phyloP scores from a whole-genome alignment of 92 coral and sea anemone genomes.

The Porites divaricata region DNA sequence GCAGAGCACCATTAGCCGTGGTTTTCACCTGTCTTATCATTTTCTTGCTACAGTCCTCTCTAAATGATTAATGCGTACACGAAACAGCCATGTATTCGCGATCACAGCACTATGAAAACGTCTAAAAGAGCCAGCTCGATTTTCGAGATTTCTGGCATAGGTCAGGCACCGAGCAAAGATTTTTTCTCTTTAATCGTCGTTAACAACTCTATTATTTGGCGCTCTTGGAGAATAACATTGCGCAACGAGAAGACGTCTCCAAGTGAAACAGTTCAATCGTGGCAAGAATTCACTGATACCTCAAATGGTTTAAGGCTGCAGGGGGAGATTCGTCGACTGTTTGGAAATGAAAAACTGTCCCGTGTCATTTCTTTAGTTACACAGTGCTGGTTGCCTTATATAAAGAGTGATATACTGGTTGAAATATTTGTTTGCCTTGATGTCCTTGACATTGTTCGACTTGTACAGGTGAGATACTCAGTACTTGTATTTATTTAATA shows the following conservation, averaged over 20 bases:
- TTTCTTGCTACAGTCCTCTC: no score
- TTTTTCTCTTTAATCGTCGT: constrained; percentile 41
- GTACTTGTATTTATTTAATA: not conserved
- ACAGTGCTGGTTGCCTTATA: constrained; percentile 23
- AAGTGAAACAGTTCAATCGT: constrained; percentile 18
- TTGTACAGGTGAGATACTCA: constrained; percentile 42
- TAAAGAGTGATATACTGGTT: constrained; percentile 17
- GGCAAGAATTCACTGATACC: constrained; percentile 8
- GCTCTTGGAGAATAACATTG: constrained; percentile 43
- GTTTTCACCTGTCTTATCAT: not conserved
- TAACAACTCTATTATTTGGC: constrained; percentile 21
- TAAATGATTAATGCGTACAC: no score
- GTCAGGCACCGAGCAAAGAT: constrained; percentile 69
- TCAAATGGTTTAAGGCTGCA: constrained; percentile 29
- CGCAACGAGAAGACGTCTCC: constrained; percentile 34
- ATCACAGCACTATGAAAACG: constrained; percentile 11
- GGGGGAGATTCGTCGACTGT: constrained; percentile 26
- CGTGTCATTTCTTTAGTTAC: constrained; percentile 17
- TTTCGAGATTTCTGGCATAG: constrained; percentile 38
- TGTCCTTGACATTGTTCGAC: constrained; percentile 23
- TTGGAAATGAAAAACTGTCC: constrained; percentile 28
- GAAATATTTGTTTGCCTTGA: constrained; percentile 34
- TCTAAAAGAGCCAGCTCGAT: constrained; percentile 6
- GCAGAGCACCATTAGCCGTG: not conserved
- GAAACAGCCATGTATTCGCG: not conserved